Evolutionary conservation across 2,888 invertebrate genomes (phyloP), one percentile per base, ranked within the genome.

Genomic region (Chironomus riparius): DNA sequence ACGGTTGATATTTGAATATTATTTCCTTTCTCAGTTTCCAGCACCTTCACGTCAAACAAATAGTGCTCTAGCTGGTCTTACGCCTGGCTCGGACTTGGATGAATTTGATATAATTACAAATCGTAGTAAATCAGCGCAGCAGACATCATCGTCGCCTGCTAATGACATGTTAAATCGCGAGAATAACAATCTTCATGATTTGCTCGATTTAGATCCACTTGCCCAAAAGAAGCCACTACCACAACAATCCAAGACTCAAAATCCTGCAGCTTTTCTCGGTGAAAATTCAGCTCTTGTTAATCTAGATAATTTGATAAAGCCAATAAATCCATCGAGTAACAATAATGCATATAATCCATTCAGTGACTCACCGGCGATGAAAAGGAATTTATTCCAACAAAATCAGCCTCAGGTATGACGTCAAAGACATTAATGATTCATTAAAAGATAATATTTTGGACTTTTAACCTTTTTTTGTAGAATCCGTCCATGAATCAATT

Each of bases 211-310:
- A 81, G 84, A 84, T 81, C 84, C 84, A 56, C 78, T 84, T 12
- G 82, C 83, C 77, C 80, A 47, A 82, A 83, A 80, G 71, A 80
- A 77, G 15, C 76, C 77, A 70, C 70, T 0, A 38, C 80, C 79
- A 78, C 79, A 78, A 77, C 78, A 77, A 76, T 78, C 2, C 76
- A 76, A 62, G 76, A 78, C 88, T 65, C 85, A 97, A 97, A 86
- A 97, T 96, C 73, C 97, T 98, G 2, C 94, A 95, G 80, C 93
- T 81, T 99, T 99, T 87, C 89, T 99, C 75, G 98, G 98, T 68
- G 97, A 97, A 85, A 98, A 99, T 86, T 96, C 96, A 12, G 90
- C 92, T 80, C 89, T 99, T 80, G 98, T 99, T 78, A 98, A 99
- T 88, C 88, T 99, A 84, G 98, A 99, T 87, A 95, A 98, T 83